Conservation (phyloP, 2,113 vertebrate species). For the Phylloscopus trochilus region DNA sequence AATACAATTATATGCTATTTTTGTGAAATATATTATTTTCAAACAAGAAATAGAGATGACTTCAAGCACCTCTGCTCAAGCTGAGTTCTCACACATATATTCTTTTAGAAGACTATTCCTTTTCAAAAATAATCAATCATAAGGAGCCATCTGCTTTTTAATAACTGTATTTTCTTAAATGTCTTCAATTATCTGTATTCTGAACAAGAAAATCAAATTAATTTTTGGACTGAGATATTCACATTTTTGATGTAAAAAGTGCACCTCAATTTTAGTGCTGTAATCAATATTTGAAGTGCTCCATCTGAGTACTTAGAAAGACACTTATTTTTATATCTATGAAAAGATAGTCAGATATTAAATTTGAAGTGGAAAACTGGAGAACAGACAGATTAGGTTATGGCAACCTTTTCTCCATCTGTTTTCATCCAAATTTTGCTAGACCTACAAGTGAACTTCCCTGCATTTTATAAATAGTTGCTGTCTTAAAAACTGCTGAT, state of each 20-base stretch:
- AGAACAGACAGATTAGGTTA: conserved; percentile 11
- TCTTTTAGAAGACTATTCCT: not conserved
- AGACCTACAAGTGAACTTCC: not conserved
- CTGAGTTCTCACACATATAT: not conserved
- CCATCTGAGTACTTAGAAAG: not conserved
- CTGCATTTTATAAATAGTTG: conserved; percentile 10
- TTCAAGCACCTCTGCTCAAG: not conserved
- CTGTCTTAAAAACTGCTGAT: not conserved
- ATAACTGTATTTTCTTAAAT: not conserved
- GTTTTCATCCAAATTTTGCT: conserved; percentile 36
- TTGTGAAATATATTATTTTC: not conserved
- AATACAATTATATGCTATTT: not conserved
- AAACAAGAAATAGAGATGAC: not conserved
- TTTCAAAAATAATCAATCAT: not conserved
- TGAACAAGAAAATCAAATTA: not conserved
- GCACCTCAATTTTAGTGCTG: not conserved
- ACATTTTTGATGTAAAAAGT: not conserved
- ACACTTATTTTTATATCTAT: not conserved
- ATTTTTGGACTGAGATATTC: not conserved
- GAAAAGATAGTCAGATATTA: conserved; percentile 25
- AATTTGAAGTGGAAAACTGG: conserved; percentile 14
- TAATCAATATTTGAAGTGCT: not conserved
- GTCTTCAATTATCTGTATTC: not conserved
- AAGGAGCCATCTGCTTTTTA: not conserved
- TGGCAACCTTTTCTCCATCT: conserved; percentile 1